Conservation (phyloP, 2,797 vertebrate species). For the Sorex maritimensis region DNA sequence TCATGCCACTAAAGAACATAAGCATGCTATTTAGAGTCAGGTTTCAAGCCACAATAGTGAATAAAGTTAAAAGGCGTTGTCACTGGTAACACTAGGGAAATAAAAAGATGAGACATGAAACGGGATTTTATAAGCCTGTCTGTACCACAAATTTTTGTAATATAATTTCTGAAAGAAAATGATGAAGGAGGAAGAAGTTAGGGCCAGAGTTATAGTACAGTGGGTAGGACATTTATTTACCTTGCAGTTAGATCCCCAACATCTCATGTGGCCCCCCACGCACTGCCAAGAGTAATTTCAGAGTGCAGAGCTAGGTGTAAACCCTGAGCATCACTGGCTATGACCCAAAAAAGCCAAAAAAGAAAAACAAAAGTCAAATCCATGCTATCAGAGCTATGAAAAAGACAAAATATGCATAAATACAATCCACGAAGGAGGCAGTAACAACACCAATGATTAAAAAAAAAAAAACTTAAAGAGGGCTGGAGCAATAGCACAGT, state of each 20-base stretch:
- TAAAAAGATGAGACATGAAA: background rate
- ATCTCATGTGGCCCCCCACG: no score
- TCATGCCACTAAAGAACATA: background rate
- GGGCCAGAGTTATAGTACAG: no score
- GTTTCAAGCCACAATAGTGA: conserved; percentile 48
- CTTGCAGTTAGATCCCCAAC: no score
- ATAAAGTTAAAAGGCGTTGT: background rate
- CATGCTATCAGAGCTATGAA: conserved; percentile 27
- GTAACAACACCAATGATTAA: background rate
- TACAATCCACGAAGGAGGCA: conserved; percentile 52
- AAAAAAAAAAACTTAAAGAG: conserved; percentile 52
- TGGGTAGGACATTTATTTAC: no score
- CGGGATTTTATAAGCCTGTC: conserved; percentile 11
- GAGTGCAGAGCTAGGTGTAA: no score
- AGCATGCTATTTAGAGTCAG: conserved; percentile 58
- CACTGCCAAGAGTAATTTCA: no score
- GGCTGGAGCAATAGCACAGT: no score
- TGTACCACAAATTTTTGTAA: conserved; percentile 21
- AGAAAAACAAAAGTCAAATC: conserved; percentile 33
- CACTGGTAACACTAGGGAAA: background rate
- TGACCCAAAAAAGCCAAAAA: background rate
- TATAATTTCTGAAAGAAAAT: background rate
- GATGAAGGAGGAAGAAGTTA: no score
- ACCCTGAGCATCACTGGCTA: no score
- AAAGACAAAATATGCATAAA: conserved; percentile 41